Base-by-base conservation (phyloP, 2,113 vertebrate genomes). In the Naja naja region DNA sequence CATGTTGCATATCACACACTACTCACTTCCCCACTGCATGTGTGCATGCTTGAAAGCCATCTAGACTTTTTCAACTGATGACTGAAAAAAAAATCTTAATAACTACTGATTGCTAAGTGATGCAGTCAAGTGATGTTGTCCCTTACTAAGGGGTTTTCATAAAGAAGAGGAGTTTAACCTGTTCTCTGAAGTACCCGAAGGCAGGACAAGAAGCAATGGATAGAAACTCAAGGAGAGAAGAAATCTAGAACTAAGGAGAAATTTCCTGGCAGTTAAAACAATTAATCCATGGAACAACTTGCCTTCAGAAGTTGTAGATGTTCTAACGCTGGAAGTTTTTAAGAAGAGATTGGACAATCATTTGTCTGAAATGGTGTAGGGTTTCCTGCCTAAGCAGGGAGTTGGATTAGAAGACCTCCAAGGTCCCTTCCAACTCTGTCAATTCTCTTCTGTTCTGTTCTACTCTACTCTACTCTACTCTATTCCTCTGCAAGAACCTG, bases 251-350 rank as follows among this genome's bases (percentile, higher is more conserved):
- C 58, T 30, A 30, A 64, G 27, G 25, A 64, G 58, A 64, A 30
- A 30, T 3, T 64, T 64, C 58, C 58, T 64, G 27, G 30, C 25
- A 30, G 10, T 30, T 23, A 8, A 6, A 56, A 58, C 56, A 25
- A 25, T 58, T 58, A 58, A 58, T 58, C 56, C 23, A 23, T 64
- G 60, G 60, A 64, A 64, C 11, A 64, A 64, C 11, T n/a, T 64
- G 11, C 10, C 49, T 5, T 1, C 49, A 52, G 27, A 30, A 0
- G 11, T n/a, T 5, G 1, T 64, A 11, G 4, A 4, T 64, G 11
- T 4, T n/a, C 27, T 4, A n/a, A 64, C 1, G n/a, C 27, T 64
- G 27, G 22, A 14, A 14, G 11, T 64, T 64, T 64, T 14, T 5
- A 64, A 64, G 60, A 64, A 64, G 27, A 64, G 10, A n/a, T n/a